Evolutionary conservation across 1,140 invertebrate species (phyloP), one percentile per base, ranked within the genome.

Genomic region (Reticulitermes speratus): DNA sequence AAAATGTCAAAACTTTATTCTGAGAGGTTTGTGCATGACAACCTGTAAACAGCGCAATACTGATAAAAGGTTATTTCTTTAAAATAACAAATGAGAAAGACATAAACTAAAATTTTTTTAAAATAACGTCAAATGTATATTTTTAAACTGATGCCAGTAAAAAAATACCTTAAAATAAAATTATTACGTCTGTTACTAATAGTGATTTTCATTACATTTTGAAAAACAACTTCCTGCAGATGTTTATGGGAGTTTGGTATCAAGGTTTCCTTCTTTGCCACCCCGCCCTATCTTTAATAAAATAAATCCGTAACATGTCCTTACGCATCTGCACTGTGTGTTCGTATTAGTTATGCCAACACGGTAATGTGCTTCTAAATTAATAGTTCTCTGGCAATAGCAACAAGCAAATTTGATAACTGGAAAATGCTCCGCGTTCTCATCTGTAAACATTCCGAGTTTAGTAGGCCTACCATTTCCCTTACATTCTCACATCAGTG

Each of bases 131-230:
- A 75, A 75, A 75, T 75, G 65, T 75, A 75, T 75, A 75, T 75
- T 75, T 75, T 75, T 75, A 75, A 75, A 75, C 65, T 75, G 25
- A 75, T 75, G 3, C 52, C 14, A 55, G 52, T 55, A 75, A 75
- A 30, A 11, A 9, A 75, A 75, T 30, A 59, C 25, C n/a, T 75
- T 30, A 75, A 75, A 75, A 30, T 30, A 75, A 75, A 75, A 75
- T 75, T 75, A 75, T 75, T 75, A 75, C 65, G n/a, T 30, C 65
- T 11, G 25, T 75, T 30, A 30, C 2, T 75, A 75, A 75, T 9
- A 75, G 65, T 75, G 65, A 75, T 75, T 75, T 75, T 75, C 65
- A 75, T 75, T 75, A n/a, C n/a, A n/a, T 75, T 75, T 75, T 75
- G 8, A 75, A 30, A 75, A 75, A 14, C 65, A 9, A 16, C 65